Evolutionary conservation across 2,113 vertebrate species (phyloP).

Genomic region (Corapipo altera): DNA sequence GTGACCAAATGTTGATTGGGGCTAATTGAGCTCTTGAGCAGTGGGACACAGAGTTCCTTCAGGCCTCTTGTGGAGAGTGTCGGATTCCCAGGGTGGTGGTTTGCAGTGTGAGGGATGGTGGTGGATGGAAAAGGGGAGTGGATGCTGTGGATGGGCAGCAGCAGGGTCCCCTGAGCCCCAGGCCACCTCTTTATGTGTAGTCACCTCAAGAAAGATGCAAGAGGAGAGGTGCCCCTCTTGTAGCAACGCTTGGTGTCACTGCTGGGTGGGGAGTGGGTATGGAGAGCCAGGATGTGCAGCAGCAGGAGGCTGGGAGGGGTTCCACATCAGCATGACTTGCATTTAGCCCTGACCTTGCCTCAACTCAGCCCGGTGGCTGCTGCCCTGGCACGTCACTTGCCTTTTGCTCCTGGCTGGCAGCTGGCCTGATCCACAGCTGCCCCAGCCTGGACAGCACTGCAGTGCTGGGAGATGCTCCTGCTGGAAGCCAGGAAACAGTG

Average conservation of each 20-base stretch:
- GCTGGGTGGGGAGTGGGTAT: not conserved
- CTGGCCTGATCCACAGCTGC: not conserved
- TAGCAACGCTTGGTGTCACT: fast-evolving
- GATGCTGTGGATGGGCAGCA: not conserved
- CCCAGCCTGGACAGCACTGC: not conserved
- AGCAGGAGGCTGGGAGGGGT: not conserved
- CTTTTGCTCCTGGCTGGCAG: not conserved
- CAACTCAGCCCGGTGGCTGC: not conserved
- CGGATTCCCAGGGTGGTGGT: fast-evolving
- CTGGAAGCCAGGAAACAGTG: not conserved
- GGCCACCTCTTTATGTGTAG: no score
- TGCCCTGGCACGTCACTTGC: not conserved
- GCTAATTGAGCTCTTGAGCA: not conserved
- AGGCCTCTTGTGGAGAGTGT: not conserved
- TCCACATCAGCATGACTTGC: conserved; percentile 53
- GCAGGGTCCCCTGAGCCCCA: not conserved
- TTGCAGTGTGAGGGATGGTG: not conserved
- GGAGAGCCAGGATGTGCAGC: not conserved
- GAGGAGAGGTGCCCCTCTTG: not conserved
- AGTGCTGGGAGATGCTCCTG: not conserved
- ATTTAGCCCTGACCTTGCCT: not conserved
- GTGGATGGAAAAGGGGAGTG: no score
- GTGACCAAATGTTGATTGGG: not conserved
- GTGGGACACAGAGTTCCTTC: not conserved
- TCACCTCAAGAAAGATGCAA: not conserved